These are phyloP conservation scores for Stramonita haemastoma DNA, from an alignment of 2,888 invertebrate genomes.

Conservation along the genomic window DNA sequence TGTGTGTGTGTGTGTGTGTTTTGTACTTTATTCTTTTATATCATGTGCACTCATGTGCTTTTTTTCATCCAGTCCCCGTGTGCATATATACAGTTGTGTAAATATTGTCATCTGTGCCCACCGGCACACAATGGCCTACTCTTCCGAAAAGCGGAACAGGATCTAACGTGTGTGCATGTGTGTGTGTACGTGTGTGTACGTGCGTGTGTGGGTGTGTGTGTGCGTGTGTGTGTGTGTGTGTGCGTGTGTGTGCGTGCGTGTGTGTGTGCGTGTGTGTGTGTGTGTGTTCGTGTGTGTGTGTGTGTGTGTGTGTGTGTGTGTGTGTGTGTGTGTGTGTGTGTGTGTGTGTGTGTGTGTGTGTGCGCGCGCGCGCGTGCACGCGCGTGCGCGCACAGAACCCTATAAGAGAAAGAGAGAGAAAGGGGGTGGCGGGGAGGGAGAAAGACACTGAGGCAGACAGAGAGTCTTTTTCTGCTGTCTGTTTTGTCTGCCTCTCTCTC, in stretches of 20 bases:
- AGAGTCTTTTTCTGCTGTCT: too few relatives aligned
- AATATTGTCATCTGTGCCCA: too few relatives aligned
- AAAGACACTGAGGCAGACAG: too few relatives aligned
- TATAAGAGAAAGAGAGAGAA: too few relatives aligned
- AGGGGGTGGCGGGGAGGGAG: too few relatives aligned
- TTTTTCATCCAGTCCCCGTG: too few relatives aligned
- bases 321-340: conserved; percentile 15
- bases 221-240: neutral
- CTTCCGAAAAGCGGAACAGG: too few relatives aligned
- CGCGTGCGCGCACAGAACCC: neutral
- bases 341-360: conserved; percentile 23
- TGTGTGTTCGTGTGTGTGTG: neutral
- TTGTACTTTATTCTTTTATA: neutral
- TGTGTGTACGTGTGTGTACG: neutral
- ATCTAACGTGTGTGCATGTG: neutral
- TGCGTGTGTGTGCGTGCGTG: neutral
- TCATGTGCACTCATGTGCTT: too few relatives aligned
- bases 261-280: conserved; percentile 11
- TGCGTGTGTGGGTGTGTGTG: neutral
- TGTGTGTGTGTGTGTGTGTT: conserved; percentile 3
- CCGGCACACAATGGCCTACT: too few relatives aligned
- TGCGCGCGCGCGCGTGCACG: conserved; percentile 24
- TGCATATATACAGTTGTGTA: too few relatives aligned
- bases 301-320: neutral
- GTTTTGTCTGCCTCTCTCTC: too few relatives aligned